Base-by-base conservation (phyloP, 1,140 invertebrate genomes). In the Bombus sylvicola region DNA sequence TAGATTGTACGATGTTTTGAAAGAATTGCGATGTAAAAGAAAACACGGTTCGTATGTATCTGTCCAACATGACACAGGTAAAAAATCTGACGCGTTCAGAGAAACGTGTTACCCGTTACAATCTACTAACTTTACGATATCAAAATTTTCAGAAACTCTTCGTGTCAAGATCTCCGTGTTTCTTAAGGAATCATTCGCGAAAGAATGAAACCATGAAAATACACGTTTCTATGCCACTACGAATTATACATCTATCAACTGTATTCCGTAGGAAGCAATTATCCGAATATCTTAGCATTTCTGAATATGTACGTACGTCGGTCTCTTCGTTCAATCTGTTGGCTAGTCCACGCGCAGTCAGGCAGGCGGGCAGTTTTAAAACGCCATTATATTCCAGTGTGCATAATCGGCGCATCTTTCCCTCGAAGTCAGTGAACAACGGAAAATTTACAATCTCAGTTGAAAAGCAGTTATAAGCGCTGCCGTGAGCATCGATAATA, bases 401-500 rank as follows among this genome's bases (percentile, higher is more conserved):
- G 68, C 68, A 72, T 79, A 84, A 84, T 84, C 82, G 64, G 64
- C 25, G 64, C 75, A 77, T 83, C 81, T 83, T 77, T 83, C 79
- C 68, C 71, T 34, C 75, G 75, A 25, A 79, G 66, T 80, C 83
- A 72, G 83, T 80, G 83, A 85, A 80, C 76, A 86, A 85, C 82
- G 78, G 88, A 89, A 90, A 87, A 90, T 76, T 80, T 64, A 75
- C 68, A 72, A 76, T 77, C 86, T 66, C 78, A 69, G 73, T 37
- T 77, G 78, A 87, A 76, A 74, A 86, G 85, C 88, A 81, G 86
- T 90, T 90, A 85, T 85, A 85, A 85, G 81, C 82, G 64, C 64
- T 76, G 69, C 78, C 86, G 57, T 79, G 83, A 83, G 89, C 89
- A 90, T 90, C 89, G 89, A 90, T 90, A 90, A 88, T 90, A 90